Evolutionary conservation across 1,140 invertebrate species (phyloP), one percentile per base, ranked within the genome.

Genomic region (Lethrus apterus): DNA sequence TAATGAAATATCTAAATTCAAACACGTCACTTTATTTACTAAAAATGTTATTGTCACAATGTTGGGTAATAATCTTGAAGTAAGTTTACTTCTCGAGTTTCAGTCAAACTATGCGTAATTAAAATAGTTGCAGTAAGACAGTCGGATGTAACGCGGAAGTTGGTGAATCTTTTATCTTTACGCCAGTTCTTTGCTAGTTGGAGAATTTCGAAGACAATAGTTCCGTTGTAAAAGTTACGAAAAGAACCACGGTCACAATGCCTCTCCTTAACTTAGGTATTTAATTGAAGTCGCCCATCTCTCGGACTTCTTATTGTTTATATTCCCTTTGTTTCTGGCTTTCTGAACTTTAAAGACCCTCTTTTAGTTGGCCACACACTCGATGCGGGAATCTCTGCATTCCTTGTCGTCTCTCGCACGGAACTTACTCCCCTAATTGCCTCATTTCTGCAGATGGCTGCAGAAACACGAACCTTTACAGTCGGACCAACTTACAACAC

Each of bases 291-390:
- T 50, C 36, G 38, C 20, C 46, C 30, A 40, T 26, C 40, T 21
- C 48, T 40, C 48, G 48, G 49, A 57, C 51, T 54, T 54, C 48
- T 52, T 57, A 55, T 55, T 57, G 55, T 57, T 55, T 57, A 55
- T 50, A 31, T 55, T 55, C 42, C 52, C 55, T 57, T 57, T 55
- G 50, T 55, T 52, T 52, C 47, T 46, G 50, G 36, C 44, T 54
- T 52, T 47, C 21, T 33, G 49, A 54, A 54, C 38, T 48, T 49
- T 40, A 38, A 46, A 33, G 14, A 24, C 31, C 38, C 23, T 30
- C 33, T 30, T 38, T 46, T 30, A 38, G 11, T 33, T 18, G 15
- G 23, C 3, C 21, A 46, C 19, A 34, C 32, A 40, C 38, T 38
- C 23, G 24, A 38, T 38, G 32, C 24, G 46, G 17, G 36, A 29